Evolutionary conservation across 2,797 vertebrate genomes (phyloP), one percentile per base, ranked within the genome.

Genomic region (Sebastes kiyomatsui): DNA sequence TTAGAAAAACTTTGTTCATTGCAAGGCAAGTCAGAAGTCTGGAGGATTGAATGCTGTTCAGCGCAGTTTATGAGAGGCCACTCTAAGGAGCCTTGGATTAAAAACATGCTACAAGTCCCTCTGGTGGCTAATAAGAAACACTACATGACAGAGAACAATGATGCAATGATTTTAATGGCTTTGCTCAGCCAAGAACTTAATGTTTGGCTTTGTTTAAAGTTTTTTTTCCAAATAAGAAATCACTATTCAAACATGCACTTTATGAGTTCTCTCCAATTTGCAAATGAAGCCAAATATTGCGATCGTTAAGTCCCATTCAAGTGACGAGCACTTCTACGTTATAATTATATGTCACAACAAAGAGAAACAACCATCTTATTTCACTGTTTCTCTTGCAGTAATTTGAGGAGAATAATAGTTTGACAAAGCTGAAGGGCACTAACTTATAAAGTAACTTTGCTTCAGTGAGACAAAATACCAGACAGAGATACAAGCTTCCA

Each of bases 291-390:
- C 4, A 2, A 42, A 46, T 46, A 16, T 11, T 28, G 33, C 1
- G 7, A n/a, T n/a, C 1, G 0, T 27, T 13, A 2, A 23, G 23
- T 27, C 22, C 64, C 10, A 20, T 12, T 38, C 2, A 49, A 67
- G 25, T 49, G 38, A 20, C 2, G 1, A 28, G 8, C 64, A 46
- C 16, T 49, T 20, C 0, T 18, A 0, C 0, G 3, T 8, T 30
- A 20, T 61, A 32, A 30, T 33, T 33, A 20, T 32, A 20, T 16
- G 25, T 28, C 25, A 60, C 14, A 18, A 11, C 22, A 20, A 66
- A 66, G 38, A 42, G 1, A 25, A 25, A 25, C 33, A 16, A 14
- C 22, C 62, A 9, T 38, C 8, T 65, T 25, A 16, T 42, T 33
- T 35, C 3, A 22, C 32, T 3, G 5, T 52, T 67, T 52, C 2